Evolutionary conservation across 2,797 vertebrate genomes (phyloP), one percentile per base, ranked within the genome.

Genomic region (Antennarius maculatus): DNA sequence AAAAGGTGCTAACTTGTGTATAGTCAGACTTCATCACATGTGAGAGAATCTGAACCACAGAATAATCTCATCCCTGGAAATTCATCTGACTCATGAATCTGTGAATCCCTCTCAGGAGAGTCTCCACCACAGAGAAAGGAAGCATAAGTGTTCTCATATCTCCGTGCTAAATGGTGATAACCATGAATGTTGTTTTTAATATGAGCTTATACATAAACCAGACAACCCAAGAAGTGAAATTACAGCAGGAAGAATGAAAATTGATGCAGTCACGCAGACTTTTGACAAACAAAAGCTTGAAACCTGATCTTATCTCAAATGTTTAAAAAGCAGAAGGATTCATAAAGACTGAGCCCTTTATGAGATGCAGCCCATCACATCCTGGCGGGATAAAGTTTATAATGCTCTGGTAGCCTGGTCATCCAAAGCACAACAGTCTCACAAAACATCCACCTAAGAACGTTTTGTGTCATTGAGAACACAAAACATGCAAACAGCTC

Each of bases 71-170:
- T 43, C 43, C 29, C 45, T 46, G n/a, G 23, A 66, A 69, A 69
- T 54, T 61, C 67, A 74, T 48, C 59, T 14, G 56, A 68, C 67
- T 49, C 56, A 51, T 48, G 17, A 60, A 71, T 55, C 71, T 62
- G 48, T 11, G 55, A 72, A 79, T 69, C 54, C 49, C 64, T 59
- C 71, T 66, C 66, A 53, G 54, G 10, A 54, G 31, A 74, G 68
- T 75, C 28, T 70, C 72, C 17, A 2, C 63, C 53, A 55, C 66
- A 76, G 79, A 76, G 71, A 51, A 65, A 52, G 55, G 43, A 67
- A 54, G 71, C 18, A 45, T 31, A 52, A 58, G 27, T 53, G 49
- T 41, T 41, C n/a, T 9, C 10, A 7, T 51, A 16, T 52, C 47
- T 63, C 45, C 28, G 43, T 34, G 7, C 28, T n/a, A 50, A 65